Percentiles rank a stretch among this genome's conserved stretches.
Evolutionary conservation across 2,888 invertebrate species (phyloP).

Genomic region (Drosophila bunnanda): DNA sequence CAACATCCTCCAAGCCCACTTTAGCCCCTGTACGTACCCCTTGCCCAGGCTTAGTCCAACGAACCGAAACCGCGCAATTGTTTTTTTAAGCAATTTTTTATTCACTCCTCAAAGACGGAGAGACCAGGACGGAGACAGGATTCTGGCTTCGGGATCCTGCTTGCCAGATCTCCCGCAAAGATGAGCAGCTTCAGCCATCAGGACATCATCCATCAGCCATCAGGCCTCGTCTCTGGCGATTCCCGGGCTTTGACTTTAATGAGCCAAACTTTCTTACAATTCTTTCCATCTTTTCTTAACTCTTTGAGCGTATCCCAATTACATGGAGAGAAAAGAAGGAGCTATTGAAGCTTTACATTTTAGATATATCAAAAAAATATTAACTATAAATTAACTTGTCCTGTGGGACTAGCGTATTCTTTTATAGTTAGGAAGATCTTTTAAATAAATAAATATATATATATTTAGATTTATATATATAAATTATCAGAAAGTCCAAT

Average conservation of each 20-base stretch:
- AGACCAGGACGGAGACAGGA: background rate
- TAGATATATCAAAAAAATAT: no score
- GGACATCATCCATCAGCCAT: conserved; percentile 1
- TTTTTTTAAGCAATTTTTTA: conserved; percentile 24
- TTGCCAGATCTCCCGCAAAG: background rate
- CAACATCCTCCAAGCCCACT: conserved; percentile 48
- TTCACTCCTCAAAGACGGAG: conserved; percentile 2
- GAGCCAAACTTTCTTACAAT: conserved; percentile 34
- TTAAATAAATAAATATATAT: no score
- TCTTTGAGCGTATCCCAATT: background rate
- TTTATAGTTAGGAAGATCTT: no score
- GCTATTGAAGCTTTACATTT: background rate
- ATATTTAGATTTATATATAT: no score
- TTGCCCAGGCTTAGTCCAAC: conserved; percentile 9
- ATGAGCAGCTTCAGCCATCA: conserved; percentile 5
- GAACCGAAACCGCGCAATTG: conserved; percentile 39
- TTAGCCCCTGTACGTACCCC: background rate
- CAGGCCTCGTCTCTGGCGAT: conserved; percentile 28
- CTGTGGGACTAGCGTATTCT: no score
- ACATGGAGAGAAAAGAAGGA: background rate
- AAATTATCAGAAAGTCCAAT: no score
- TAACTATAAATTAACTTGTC: no score
- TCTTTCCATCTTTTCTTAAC: background rate
- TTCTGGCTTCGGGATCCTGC: background rate
- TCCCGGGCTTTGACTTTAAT: conserved; percentile 35